phyloP scores from a whole-genome alignment of 2,113 vertebrate genomes.

The Redunca redunca region DNA sequence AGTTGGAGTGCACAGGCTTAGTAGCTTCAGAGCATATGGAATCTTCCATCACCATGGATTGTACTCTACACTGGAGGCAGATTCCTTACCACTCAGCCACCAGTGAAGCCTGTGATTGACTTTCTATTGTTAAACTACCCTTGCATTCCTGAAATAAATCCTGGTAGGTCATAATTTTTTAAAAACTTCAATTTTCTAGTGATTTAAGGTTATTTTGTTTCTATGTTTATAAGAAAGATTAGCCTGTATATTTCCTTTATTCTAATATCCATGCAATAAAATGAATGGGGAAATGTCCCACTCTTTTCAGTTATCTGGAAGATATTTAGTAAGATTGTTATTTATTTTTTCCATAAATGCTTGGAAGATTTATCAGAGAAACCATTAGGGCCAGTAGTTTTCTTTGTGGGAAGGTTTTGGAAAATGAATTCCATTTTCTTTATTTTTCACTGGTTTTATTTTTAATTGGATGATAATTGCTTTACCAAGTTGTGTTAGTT shows the following conservation, averaged over 20 bases:
- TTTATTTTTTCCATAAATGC: neutral
- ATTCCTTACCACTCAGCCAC: neutral
- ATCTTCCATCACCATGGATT: neutral
- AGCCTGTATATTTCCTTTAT: neutral
- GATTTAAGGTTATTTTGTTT: neutral
- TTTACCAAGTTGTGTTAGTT: neutral
- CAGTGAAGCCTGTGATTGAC: neutral
- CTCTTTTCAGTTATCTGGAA: neutral
- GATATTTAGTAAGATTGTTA: neutral
- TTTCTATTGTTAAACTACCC: constrained; percentile 3
- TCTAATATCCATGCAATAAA: neutral
- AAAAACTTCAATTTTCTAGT: neutral
- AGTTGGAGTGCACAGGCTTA: neutral
- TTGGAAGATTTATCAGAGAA: neutral
- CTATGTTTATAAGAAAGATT: neutral
- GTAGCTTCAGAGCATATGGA: neutral
- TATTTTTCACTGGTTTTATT: neutral
- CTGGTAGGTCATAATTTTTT: neutral
- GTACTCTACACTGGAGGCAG: neutral
- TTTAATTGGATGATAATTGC: neutral
- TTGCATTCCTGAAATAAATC: neutral
- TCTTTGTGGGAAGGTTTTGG: neutral
- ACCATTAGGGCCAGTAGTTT: neutral
- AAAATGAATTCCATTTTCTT: neutral
- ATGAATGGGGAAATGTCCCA: neutral